Evolutionary conservation across 2,888 invertebrate species (phyloP), one percentile per base, ranked within the genome.

Genomic region (Clusia tigrina): DNA sequence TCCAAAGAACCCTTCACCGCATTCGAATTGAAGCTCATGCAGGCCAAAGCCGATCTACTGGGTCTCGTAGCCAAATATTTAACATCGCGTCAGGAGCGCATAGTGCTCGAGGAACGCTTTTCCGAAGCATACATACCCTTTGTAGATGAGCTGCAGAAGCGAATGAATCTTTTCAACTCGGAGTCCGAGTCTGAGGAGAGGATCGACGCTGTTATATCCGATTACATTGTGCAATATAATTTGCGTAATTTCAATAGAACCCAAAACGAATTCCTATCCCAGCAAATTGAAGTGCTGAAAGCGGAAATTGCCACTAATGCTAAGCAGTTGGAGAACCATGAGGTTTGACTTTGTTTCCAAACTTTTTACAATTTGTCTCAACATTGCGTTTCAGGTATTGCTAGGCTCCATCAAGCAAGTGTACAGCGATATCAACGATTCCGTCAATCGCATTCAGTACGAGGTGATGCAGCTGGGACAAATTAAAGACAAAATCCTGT

Each of bases 401-500:
- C 67, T 83, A 0, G 74, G 75, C 18, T 78, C 81, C 2, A 72
- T 82, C 1, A 80, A 80, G 54, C 74, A 81, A 61, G 74, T 80
- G 18, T 82, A 83, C 51, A 62, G 62, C 5, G 80, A 82, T 25
- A 80, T 80, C 1, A 78, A 76, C 26, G 58, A 70, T 2, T 74
- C 78, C 0, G 70, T 83, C 2, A 79, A 81, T 68, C 79, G 79
- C 58, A 74, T 81, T 38, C 80, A 81, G 53, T 74, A 80, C 42
- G 82, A 83, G 53, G 76, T 81, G 69, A 60, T 74, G 62, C 81
- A 81, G 63, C 59, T 83, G 17, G 72, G 76, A 23, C 78, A 82
- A 70, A 80, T 82, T 32, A 83, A 81, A 60, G 81, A 82, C 17
- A 83, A 83, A 68, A 83, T 83, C n/a, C 63, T 80, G 10, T 81